Percentiles rank a stretch among this genome's conserved stretches.
These are phyloP conservation scores for Hypselothyrea guttata DNA, from an alignment of 2,888 invertebrate genomes.

Conservation along the genomic window DNA sequence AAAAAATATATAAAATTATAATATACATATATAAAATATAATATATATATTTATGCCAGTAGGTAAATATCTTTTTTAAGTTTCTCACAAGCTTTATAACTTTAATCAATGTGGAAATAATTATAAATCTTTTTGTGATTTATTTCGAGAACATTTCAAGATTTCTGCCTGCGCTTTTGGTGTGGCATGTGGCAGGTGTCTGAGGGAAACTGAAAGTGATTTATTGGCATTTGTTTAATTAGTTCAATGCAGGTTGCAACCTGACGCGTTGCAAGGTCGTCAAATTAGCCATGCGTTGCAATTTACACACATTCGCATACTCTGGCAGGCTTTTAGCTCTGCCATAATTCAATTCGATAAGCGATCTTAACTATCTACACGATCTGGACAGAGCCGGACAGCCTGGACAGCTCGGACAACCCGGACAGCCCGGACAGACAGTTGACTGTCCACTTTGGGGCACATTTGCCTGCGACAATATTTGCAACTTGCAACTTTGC, in stretches of 20 bases:
- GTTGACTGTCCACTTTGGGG: constrained; percentile 33
- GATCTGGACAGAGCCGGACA: constrained; percentile 64
- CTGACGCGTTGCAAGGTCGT: constrained; percentile 47
- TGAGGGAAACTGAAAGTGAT: constrained; percentile 32
- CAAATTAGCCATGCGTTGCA: constrained; percentile 51
- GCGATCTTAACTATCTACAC: constrained; percentile 77
- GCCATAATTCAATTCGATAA: constrained; percentile 76
- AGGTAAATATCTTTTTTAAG: no score
- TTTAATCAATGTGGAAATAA: no score
- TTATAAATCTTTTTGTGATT: constrained; percentile 1
- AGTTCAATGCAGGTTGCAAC: constrained; percentile 34
- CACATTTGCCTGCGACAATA: constrained; percentile 60
- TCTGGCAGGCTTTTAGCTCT: constrained; percentile 75
- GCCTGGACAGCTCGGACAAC: constrained; percentile 35
- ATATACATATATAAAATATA: no score
- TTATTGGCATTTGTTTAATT: constrained; percentile 40
- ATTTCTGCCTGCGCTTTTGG: constrained; percentile 32
- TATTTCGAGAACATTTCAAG: neutral
- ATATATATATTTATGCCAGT: no score
- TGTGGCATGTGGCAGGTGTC: constrained; percentile 32
- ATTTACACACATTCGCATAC: constrained; percentile 25
- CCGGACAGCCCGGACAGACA: constrained; percentile 7
- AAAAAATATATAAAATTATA: no score
- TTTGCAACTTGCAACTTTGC: constrained; percentile 31
- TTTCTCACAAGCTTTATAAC: no score